phyloP scores from a whole-genome alignment of 2,797 vertebrate species.

The Pampus argenteus region DNA sequence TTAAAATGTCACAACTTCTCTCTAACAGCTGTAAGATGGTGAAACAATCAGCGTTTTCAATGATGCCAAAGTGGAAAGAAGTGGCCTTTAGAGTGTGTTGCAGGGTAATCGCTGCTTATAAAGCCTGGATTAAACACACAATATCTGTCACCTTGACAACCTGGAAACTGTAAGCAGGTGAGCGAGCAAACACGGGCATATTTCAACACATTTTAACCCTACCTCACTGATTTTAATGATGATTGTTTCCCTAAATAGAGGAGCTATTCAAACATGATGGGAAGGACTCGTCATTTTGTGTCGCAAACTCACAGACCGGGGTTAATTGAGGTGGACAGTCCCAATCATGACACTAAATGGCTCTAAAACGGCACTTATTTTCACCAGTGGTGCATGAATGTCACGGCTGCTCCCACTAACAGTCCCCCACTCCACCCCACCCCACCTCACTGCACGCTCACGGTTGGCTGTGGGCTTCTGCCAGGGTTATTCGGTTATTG shows the following conservation, averaged over 20 bases:
- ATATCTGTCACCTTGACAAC: conserved; percentile 39
- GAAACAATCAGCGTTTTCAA: conserved; percentile 43
- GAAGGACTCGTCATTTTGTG: conserved; percentile 33
- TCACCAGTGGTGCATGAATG: conserved; percentile 69
- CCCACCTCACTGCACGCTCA: not conserved
- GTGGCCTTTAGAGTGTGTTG: not conserved
- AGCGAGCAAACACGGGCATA: not conserved
- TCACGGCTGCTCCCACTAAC: conserved; percentile 49
- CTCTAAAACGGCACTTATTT: conserved; percentile 69
- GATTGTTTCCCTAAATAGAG: conserved; percentile 46
- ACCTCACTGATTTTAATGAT: conserved; percentile 41
- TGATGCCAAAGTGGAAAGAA: conserved; percentile 24
- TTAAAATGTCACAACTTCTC: conserved; percentile 67
- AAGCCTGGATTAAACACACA: conserved; percentile 26
- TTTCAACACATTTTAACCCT: not conserved
- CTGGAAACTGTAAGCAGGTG: conserved; percentile 20
- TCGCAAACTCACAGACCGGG: conserved; percentile 33
- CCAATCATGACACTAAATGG: conserved; percentile 66
- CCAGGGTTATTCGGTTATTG: conserved; percentile 56
- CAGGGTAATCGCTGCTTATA: conserved; percentile 10
- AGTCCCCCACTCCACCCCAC: not conserved
- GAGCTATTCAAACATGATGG: conserved; percentile 24
- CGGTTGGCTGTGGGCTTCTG: conserved; percentile 18
- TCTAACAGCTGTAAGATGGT: conserved; percentile 39
- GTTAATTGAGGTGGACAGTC: conserved; percentile 71